phyloP scores from a whole-genome alignment of 2,113 vertebrate genomes.

The Perognathus longimembris region DNA sequence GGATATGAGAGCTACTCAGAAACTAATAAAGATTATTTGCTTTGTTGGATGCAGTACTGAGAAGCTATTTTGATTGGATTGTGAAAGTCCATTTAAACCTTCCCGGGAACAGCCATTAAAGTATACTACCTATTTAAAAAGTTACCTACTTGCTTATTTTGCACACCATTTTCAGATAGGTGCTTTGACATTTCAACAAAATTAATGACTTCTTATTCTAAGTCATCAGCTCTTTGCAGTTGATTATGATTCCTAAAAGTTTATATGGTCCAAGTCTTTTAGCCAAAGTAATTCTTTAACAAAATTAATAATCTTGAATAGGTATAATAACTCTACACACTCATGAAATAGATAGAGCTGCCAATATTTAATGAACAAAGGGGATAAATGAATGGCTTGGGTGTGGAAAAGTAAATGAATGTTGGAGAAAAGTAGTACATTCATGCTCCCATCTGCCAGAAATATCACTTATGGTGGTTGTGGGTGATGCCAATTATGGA shows the following conservation, averaged over 20 bases:
- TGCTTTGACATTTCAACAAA: conserved; percentile 9
- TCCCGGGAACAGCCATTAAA: conserved; percentile 13
- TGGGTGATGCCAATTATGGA: neutral
- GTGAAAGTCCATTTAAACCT: conserved; percentile 25
- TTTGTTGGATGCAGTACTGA: conserved; percentile 9
- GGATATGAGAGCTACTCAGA: neutral
- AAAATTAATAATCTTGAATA: neutral
- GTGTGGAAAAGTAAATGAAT: conserved; percentile 4
- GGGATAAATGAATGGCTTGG: neutral
- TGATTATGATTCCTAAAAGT: conserved; percentile 17
- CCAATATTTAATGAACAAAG: neutral
- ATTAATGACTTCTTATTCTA: conserved; percentile 16
- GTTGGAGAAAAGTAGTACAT: neutral
- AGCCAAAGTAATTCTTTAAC: conserved; percentile 25
- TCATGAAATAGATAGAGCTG: neutral
- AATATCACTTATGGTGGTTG: neutral
- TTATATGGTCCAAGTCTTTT: neutral
- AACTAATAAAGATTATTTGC: conserved; percentile 46
- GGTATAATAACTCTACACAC: neutral
- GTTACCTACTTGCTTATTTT: conserved; percentile 38
- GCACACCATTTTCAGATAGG: neutral
- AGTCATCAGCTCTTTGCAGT: neutral
- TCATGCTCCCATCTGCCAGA: neutral
- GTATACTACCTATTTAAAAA: conserved; percentile 5
- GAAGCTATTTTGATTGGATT: conserved; percentile 16